phyloP scores from a whole-genome alignment of 2,113 vertebrate species.

The Phaethornis superciliosus region DNA sequence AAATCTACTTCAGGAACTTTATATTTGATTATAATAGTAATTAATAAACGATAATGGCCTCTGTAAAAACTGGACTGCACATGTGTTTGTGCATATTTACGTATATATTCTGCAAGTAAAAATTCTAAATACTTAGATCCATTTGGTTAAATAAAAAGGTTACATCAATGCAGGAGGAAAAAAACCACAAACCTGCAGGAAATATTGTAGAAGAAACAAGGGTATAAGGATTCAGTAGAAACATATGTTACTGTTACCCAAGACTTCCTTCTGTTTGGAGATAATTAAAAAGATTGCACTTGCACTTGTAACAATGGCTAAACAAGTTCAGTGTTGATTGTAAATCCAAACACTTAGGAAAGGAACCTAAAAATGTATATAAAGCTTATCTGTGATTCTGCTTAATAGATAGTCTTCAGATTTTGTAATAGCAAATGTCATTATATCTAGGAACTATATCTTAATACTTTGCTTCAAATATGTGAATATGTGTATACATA shows the following conservation, averaged over 20 bases:
- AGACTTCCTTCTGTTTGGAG: background rate
- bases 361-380: background rate
- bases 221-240: background rate
- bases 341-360: background rate
- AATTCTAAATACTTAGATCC: background rate
- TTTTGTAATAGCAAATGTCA: background rate
- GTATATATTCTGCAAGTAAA: background rate
- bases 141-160: background rate
- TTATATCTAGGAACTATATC: background rate
- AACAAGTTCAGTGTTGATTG: background rate
- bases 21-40: background rate
- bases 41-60: background rate
- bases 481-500: background rate
- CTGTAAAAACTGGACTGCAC: background rate
- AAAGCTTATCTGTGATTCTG: background rate
- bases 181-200: background rate
- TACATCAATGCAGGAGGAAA: background rate
- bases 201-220: rapidly evolving
- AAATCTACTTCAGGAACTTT: background rate
- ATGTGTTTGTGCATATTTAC: rapidly evolving
- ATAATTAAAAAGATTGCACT: background rate
- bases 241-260: background rate
- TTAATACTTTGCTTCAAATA: background rate
- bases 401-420: background rate
- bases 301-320: background rate